Evolutionary conservation across 2,888 invertebrate species (phyloP), one percentile per base, ranked within the genome.

Genomic region (Apamea epomidion): DNA sequence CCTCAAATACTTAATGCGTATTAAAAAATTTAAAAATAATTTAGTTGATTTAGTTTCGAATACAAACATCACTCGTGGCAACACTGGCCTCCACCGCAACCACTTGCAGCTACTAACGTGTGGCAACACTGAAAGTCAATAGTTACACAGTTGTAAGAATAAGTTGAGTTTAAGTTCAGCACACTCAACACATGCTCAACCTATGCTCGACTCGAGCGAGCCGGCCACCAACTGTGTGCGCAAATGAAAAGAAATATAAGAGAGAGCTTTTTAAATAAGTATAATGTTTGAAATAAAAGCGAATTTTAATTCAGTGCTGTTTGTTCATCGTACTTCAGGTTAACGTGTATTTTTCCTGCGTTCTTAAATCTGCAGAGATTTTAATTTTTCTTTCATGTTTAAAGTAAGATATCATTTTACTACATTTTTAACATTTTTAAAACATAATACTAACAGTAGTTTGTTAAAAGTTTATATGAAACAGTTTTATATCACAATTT

Each of bases 91-190:
- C 10, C 18, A 25, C 21, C 29, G 2, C n/a, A 51, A 51, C 51
- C 29, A 37, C 2, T 54, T 51, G 48, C 70, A 62, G n/a, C 32
- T 16, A 16, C 21, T 14, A 25, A 67, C 78, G 60, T 60, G 32
- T 68, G 78, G 65, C 71, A 71, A 71, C 60, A 54, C 65, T 51
- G 51, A 45, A 37, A 70, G 32, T 76, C 45, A 58, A 58, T 82
- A 72, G 72, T 72, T 83, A 83, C 60, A 67, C 60, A 78, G n/a
- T 78, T 32, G 14, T 67, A 65, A 78, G 60, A 77, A 82, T 67
- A 71, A 77, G 51, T 71, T 51, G 21, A 81, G 51, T 67, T 81
- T 21, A 25, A 78, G 71, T 83, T 45, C n/a, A 69, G 37, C 72
- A 16, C 32, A 32, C 84, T 82, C 16, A 3, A 32, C 48, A 42